Evolutionary conservation across 2,113 vertebrate species (phyloP).

Genomic region (Macquaria australasica): DNA sequence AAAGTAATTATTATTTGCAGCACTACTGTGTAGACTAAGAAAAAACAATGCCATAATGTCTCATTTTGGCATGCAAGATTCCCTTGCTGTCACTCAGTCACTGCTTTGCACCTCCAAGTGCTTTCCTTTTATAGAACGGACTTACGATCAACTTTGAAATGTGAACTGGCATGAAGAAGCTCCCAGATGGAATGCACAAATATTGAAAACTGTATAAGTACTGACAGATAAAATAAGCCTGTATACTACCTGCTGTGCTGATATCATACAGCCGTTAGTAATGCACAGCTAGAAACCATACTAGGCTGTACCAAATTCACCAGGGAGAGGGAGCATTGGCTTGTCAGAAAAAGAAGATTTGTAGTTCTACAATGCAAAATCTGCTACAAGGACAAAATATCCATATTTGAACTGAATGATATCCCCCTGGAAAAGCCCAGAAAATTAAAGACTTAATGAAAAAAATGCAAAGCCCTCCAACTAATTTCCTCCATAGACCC

Average conservation of each 20-base stretch:
- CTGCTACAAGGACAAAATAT: constrained; percentile 50
- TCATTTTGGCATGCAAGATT: background rate
- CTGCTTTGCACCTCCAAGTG: constrained; percentile 24
- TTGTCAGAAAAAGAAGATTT: constrained; percentile 48
- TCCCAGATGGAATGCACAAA: constrained; percentile 24
- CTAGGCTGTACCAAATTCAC: constrained; percentile 18
- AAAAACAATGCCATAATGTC: background rate
- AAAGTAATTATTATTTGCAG: constrained; percentile 10
- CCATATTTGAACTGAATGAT: constrained; percentile 51
- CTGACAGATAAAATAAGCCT: constrained; percentile 29
- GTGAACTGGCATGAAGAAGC: constrained; percentile 5
- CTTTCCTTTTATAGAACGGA: constrained; percentile 19
- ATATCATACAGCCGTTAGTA: constrained; percentile 39
- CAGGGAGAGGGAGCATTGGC: background rate
- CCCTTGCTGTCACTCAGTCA: constrained; percentile 32
- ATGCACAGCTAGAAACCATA: constrained; percentile 29
- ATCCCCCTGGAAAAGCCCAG: constrained; percentile 49
- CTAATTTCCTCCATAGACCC: constrained; percentile 69
- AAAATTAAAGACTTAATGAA: constrained; percentile 59
- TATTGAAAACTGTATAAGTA: background rate
- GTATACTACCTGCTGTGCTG: constrained; percentile 36
- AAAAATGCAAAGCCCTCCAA: constrained; percentile 57
- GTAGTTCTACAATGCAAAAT: constrained; percentile 41
- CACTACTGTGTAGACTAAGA: no score
- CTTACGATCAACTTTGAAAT: constrained; percentile 29